Base-by-base conservation (phyloP, 2,888 invertebrate species). In the Drosophila nr. fundita region DNA sequence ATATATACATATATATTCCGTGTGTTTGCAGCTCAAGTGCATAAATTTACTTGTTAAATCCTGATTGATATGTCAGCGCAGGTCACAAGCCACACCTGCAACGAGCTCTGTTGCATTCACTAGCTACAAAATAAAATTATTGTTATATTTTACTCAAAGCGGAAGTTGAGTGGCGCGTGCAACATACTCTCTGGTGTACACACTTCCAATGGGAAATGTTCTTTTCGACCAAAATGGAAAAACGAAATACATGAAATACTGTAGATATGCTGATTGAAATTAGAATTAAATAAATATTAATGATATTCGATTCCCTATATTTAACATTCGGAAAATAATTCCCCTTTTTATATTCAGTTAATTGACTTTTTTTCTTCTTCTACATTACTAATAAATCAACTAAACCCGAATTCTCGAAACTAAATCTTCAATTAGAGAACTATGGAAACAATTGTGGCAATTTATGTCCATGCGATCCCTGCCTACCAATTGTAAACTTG, bases 1-100 rank as follows among this genome's bases (percentile, higher is more conserved):
- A 67, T 42, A 59, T 53, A 57, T 54, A 36, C 21, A 52, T 60
- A 36, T 38, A 30, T 52, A 27, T 45, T 70, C 36, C 48, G 36
- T 24, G 70, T 55, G 63, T 57, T 68, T 72, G 59, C 60, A 72
- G 55, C 85, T 83, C 76, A 83, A 87, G 91, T 89, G 90, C 91
- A 91, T 91, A 91, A 87, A 91, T 90, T 90, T 87, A 72, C 81
- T 84, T 87, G 87, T 84, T 85, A 91, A 91, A 80, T 82, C 83
- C 88, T 90, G 91, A 91, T 91, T 91, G 91, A 91, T 91, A 90
- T 83, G 77, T 78, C 85, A 84, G 76, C 83, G 66, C 62, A 66
- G 74, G 62, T 75, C 70, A 73, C 59, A 52, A 30, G 54, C 52
- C 42, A 48, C 54, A 61, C 55, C 45, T 63, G 54, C 52, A 55